Evolutionary conservation across 2,797 vertebrate genomes (phyloP).

Genomic region (Danionella dracula): DNA sequence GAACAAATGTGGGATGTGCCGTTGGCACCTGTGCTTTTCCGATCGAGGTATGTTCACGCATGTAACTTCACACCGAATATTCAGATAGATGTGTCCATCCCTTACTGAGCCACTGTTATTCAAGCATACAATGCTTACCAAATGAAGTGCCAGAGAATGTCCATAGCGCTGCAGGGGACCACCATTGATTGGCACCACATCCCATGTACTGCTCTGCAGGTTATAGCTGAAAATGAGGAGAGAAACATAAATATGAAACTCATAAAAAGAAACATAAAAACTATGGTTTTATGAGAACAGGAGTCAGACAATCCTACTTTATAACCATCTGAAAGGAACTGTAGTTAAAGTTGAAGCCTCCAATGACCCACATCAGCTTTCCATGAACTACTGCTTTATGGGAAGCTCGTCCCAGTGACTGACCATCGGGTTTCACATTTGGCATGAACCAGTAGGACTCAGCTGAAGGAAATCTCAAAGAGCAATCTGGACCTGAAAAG

Average conservation of each 20-base stretch:
- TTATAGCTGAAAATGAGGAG: constrained; percentile 79
- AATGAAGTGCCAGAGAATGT: constrained; percentile 84
- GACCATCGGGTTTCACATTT: constrained; percentile 92
- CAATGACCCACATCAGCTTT: constrained; percentile 97
- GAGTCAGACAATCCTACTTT: constrained; percentile 78
- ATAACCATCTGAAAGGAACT: constrained; percentile 96
- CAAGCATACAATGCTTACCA: constrained; percentile 66
- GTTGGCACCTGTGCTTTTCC: too few species aligned
- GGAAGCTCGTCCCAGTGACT: constrained; percentile 89
- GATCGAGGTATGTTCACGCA: too few species aligned
- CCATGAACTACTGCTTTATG: constrained; percentile 90
- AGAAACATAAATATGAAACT: background rate
- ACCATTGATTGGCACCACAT: constrained; percentile 81
- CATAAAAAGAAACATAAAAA: constrained; percentile 16
- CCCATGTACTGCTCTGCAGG: constrained; percentile 93
- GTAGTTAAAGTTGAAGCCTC: constrained; percentile 96
- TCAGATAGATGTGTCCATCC: too few species aligned
- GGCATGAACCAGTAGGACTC: constrained; percentile 96
- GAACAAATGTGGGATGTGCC: too few species aligned
- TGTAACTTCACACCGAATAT: too few species aligned
- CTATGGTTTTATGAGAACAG: background rate
- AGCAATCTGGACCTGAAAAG: constrained; percentile 87
- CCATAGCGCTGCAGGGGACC: constrained; percentile 93
- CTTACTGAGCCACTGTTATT: background rate
- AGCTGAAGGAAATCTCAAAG: constrained; percentile 88